Conservation (phyloP, 2,113 vertebrate genomes). For the Furnarius figulus region DNA sequence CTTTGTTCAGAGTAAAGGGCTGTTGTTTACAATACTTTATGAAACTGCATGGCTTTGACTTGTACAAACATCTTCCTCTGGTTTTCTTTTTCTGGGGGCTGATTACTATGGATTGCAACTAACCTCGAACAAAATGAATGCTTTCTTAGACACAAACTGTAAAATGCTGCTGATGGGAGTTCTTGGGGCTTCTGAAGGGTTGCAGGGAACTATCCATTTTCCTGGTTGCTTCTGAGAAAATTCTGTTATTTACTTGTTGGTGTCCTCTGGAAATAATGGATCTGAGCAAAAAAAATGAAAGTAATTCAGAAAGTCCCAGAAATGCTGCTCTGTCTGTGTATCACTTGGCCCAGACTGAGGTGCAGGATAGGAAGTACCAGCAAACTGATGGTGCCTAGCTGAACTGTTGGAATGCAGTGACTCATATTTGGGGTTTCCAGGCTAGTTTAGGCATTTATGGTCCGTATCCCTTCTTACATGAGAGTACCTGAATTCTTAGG, state of each 20-base stretch:
- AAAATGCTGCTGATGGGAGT: background rate
- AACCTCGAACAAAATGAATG: background rate
- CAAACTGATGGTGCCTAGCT: background rate
- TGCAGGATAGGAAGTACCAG: background rate
- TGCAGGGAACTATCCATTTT: background rate
- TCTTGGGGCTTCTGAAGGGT: background rate
- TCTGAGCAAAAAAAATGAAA: background rate
- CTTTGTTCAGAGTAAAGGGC: background rate
- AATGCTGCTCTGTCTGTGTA: background rate
- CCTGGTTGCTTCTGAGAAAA: background rate
- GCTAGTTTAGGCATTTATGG: background rate
- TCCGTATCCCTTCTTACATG: background rate
- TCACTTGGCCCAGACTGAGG: background rate
- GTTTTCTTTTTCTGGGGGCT: background rate
- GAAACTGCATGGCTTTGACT: background rate
- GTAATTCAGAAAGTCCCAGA: background rate
- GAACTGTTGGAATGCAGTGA: background rate
- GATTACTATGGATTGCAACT: accelerated
- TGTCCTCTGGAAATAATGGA: background rate
- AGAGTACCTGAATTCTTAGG: background rate
- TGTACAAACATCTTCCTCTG: background rate
- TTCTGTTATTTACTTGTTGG: background rate
- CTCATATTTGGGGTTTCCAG: background rate
- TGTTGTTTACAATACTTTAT: background rate
- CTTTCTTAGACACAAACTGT: background rate